Percentiles rank a stretch among this genome's conserved stretches.
Evolutionary conservation across 2,113 vertebrate species (phyloP).

Genomic region (Forbesichthys agassizii): DNA sequence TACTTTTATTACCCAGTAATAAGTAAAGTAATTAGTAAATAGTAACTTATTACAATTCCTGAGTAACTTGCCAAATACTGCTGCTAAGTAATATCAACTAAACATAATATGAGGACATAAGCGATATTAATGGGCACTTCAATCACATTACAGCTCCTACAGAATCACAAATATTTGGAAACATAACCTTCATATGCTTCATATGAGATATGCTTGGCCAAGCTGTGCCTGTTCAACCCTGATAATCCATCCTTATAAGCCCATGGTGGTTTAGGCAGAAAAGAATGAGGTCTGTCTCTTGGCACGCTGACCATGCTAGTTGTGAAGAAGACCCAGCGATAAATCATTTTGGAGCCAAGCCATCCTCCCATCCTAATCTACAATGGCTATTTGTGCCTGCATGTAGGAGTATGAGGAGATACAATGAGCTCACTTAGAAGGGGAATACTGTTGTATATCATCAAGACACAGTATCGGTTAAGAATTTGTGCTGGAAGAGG

Average conservation of each 20-base stretch:
- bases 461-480: constrained; percentile 37
- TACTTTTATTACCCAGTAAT: too few species aligned
- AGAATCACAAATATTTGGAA: too few species aligned
- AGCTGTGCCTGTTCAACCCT: too few species aligned
- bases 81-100: background rate
- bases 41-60: too few species aligned
- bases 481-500: constrained; percentile 41
- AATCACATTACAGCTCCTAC: too few species aligned
- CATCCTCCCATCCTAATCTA: constrained; percentile 66
- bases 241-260: background rate
- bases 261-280: constrained; percentile 25
- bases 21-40: too few species aligned
- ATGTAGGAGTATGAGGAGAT: constrained; percentile 54
- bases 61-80: too few species aligned
- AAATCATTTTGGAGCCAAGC: constrained; percentile 65
- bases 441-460: constrained; percentile 43
- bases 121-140: too few species aligned
- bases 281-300: constrained; percentile 56
- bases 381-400: constrained; percentile 12
- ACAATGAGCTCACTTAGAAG: constrained; percentile 63
- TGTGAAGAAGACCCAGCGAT: constrained; percentile 61
- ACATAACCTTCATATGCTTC: too few species aligned
- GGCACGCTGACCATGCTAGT: constrained; percentile 61
- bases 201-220: too few species aligned
- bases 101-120: background rate